These are phyloP conservation scores for Halcyon leucocephala DNA, from an alignment of 2,797 vertebrate genomes.

Conservation along the genomic window DNA sequence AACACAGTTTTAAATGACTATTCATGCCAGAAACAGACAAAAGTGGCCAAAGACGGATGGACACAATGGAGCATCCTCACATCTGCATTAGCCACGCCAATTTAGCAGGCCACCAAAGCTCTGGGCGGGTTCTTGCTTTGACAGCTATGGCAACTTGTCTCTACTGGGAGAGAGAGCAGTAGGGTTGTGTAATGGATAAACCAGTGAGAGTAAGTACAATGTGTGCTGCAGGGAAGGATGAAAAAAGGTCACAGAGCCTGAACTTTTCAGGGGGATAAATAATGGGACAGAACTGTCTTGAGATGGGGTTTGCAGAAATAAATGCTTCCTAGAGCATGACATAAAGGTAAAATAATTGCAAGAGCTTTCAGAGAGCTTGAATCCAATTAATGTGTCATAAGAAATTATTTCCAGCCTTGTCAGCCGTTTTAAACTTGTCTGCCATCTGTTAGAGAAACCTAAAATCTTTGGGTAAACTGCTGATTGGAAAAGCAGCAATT, in stretches of 20 bases:
- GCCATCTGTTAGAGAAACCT: conserved; percentile 44
- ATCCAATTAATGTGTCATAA: conserved; percentile 47
- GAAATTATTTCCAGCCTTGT: conserved; percentile 44
- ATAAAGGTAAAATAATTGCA: conserved; percentile 50
- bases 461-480: conserved; percentile 3
- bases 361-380: conserved; percentile 6
- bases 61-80: neutral
- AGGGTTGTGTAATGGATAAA: neutral
- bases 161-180: neutral
- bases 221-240: neutral
- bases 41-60: neutral
- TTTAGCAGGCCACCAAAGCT: neutral
- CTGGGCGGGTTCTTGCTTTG: neutral
- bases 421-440: conserved; percentile 36
- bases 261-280: conserved; percentile 42
- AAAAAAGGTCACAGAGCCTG: neutral
- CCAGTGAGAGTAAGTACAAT: neutral
- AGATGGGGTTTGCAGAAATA: conserved; percentile 7
- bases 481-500: conserved; percentile 8
- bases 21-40: neutral
- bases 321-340: conserved; percentile 33
- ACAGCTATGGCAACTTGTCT: neutral
- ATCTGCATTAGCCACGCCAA: neutral
- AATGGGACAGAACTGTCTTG: conserved; percentile 29
- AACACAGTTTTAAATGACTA: neutral